A percentile compares a stretch with the other conserved stretches of the same genome.
These are phyloP conservation scores for Sinonovacula constricta DNA, from an alignment of 1,140 invertebrate genomes.

Conservation along the genomic window DNA sequence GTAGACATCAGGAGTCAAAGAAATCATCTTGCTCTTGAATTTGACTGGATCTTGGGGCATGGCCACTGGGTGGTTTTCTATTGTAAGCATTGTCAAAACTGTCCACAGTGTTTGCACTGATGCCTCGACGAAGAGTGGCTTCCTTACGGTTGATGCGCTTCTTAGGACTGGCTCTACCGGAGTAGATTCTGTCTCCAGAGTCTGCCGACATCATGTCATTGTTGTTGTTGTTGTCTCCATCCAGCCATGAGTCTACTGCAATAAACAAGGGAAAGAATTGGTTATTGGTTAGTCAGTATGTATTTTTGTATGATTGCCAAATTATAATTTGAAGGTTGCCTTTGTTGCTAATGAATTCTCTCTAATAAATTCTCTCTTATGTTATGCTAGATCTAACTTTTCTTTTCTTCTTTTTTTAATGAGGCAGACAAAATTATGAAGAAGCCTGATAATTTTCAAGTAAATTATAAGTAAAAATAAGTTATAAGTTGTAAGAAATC, in stretches of 20 bases:
- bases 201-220: slow-evolving; percentile 32
- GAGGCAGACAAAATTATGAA: too few species aligned
- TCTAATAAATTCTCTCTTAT: too few species aligned
- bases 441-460: too few species aligned
- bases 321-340: too few species aligned
- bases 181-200: slow-evolving; percentile 58
- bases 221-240: slow-evolving; percentile 53
- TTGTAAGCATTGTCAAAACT: slow-evolving; percentile 63
- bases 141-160: slow-evolving; percentile 16
- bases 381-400: too few species aligned
- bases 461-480: too few species aligned
- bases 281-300: too few species aligned
- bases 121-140: slow-evolving; percentile 4
- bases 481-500: too few species aligned
- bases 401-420: too few species aligned
- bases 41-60: not conserved
- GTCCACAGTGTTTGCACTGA: slow-evolving; percentile 57
- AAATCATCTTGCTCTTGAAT: slow-evolving; percentile 57
- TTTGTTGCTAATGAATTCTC: too few species aligned
- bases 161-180: slow-evolving; percentile 52
- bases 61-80: slow-evolving; percentile 47
- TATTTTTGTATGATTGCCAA: too few species aligned
- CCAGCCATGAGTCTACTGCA: slow-evolving; percentile 60
- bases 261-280: not conserved
- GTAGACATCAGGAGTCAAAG: slow-evolving; percentile 66